phyloP scores from a whole-genome alignment of 2,113 vertebrate species.

The Galeopterus variegatus region DNA sequence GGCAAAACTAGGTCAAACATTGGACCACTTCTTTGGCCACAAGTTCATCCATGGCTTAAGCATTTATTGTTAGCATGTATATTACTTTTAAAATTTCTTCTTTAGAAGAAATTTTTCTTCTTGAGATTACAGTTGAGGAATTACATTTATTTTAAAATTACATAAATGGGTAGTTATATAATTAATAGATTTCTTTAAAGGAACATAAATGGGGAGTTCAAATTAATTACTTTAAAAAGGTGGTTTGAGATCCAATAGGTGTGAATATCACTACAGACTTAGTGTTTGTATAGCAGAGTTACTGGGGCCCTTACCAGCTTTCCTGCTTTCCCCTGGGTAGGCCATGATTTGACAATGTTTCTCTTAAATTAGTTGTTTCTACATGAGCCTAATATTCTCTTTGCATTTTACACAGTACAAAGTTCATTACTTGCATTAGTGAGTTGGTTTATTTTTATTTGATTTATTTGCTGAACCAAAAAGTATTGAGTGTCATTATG shows the following conservation, averaged over 20 bases:
- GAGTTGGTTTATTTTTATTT: neutral
- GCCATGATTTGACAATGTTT: neutral
- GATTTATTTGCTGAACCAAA: neutral
- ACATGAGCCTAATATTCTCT: neutral
- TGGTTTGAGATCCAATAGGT: neutral
- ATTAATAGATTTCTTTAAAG: constrained; percentile 10
- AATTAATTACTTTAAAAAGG: neutral
- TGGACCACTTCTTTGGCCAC: neutral
- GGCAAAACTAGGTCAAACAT: neutral
- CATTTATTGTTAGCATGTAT: neutral
- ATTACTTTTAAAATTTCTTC: neutral
- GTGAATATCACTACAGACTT: neutral
- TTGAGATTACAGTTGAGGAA: neutral
- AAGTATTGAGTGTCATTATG: neutral
- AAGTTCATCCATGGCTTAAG: neutral
- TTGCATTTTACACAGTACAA: neutral
- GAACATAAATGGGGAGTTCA: neutral
- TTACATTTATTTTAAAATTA: neutral
- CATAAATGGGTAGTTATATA: neutral
- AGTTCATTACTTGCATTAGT: neutral
- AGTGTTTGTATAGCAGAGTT: neutral
- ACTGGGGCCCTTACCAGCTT: neutral
- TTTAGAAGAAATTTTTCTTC: neutral
- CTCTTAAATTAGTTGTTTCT: neutral
- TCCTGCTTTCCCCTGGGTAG: neutral